Evolutionary conservation across 2,113 vertebrate genomes (phyloP).

Genomic region (Dicaeum eximium): DNA sequence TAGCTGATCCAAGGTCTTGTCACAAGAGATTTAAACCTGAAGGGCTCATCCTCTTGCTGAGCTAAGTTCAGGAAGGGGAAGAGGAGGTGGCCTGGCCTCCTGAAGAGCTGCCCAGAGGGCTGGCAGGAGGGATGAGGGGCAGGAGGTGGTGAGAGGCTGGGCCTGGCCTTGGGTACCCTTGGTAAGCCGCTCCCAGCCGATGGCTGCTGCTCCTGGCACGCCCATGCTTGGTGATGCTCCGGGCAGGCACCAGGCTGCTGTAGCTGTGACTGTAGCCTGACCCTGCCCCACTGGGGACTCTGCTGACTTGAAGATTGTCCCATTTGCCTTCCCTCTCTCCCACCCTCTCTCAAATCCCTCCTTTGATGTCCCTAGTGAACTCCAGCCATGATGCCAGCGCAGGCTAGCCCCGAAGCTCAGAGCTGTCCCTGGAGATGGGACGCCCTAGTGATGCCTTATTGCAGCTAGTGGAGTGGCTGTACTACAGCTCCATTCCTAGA

Average conservation of each 20-base stretch:
- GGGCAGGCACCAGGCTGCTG: neutral
- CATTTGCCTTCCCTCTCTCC: conserved; percentile 41
- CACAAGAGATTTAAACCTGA: neutral
- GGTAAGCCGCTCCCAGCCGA: neutral
- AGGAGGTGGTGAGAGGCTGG: neutral
- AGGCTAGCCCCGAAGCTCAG: conserved; percentile 70
- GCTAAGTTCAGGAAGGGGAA: neutral
- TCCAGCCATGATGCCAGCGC: conserved; percentile 68
- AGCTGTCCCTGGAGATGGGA: conserved; percentile 65
- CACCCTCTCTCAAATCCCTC: conserved; percentile 62
- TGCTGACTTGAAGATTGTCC: conserved; percentile 32
- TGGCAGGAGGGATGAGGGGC: neutral
- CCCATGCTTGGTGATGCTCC: fast-evolving
- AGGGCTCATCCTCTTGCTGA: neutral
- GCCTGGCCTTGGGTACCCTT: neutral
- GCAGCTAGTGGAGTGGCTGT: conserved; percentile 69
- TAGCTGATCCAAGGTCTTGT: neutral
- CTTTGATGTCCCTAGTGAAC: conserved; percentile 73
- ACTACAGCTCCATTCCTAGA: conserved; percentile 65
- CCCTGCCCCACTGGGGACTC: neutral
- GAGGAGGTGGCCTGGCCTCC: neutral
- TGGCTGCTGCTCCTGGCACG: neutral
- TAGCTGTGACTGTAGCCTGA: neutral
- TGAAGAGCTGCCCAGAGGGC: neutral
- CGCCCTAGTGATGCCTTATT: conserved; percentile 61